Conservation (phyloP, 2,797 vertebrate species). For the Darevskia mixta region DNA sequence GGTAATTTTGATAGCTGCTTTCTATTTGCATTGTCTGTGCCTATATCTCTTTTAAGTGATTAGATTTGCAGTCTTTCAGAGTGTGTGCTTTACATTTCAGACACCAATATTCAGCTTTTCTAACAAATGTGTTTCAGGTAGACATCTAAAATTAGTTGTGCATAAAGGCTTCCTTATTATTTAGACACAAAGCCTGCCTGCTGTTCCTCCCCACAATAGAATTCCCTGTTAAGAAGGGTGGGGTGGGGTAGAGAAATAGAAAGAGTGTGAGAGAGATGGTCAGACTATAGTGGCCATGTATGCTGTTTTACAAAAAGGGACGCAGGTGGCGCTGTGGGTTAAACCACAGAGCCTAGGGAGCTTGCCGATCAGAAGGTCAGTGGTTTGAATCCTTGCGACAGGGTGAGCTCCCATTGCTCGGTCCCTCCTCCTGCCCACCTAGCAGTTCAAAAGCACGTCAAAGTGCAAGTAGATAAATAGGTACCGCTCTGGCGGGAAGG, state of each 20-base stretch:
- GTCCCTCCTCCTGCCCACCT: no score
- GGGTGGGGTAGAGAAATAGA: background rate
- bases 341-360: no score
- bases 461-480: no score
- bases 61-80: conserved; percentile 67
- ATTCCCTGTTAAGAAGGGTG: background rate
- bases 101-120: conserved; percentile 61
- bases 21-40: conserved; percentile 52
- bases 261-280: background rate
- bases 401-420: no score
- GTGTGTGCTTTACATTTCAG: conserved; percentile 64
- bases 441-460: no score
- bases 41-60: conserved; percentile 45
- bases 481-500: no score
- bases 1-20: conserved; percentile 59
- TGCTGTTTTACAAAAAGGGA: no score
- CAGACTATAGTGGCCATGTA: background rate
- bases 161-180: conserved; percentile 15
- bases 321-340: no score
- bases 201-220: background rate
- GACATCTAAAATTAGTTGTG: conserved; percentile 53
- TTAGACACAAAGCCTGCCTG: background rate
- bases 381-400: no score
- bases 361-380: no score
- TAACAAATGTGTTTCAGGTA: conserved; percentile 60